Base-by-base conservation (phyloP, 1,140 invertebrate genomes). In the Pogonomyrmex californicus region DNA sequence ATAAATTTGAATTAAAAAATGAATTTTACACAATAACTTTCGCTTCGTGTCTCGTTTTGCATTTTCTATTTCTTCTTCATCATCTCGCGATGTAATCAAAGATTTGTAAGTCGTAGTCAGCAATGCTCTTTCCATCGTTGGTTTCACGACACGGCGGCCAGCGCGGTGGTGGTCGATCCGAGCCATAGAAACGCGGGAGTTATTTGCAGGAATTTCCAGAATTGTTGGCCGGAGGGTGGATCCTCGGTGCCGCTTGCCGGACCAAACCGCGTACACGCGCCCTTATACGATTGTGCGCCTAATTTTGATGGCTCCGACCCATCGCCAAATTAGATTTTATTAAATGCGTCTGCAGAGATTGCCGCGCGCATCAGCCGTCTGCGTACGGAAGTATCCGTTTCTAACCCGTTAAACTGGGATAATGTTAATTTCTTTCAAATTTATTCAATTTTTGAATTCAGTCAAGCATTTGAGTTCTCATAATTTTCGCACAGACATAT, bases 291-390 rank as follows among this genome's bases (percentile, higher is more conserved):
- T 62, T 23, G 23, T 23, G 23, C 71, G 66, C 66, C 88, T 90
- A 90, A 90, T 90, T 90, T 89, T 62, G 56, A 58, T 78, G 71
- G 71, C 78, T 71, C 23, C 78, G 78, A 87, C 66, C 87, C 73
- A 82, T 75, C 87, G 65, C 38, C 66, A 91, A 91, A 91, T 91
- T 91, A 85, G 70, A 91, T 91, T 91, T 91, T 91, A 91, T 91
- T 91, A 91, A 91, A 91, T 83, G 90, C 86, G 86, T 83, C 87
- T 81, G 76, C 77, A 44, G 71, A 77, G n/a, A 14, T 41, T 65
- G 33, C 14, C 58, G 33, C 56, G 79, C 66, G 36, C 66, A 47
- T 62, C n/a, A 58, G 9, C 3, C 70, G 58, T 60, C 58, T 23
- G 33, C 47, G 65, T 23, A 23, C 38, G 6, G 6, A 49, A 51